A percentile compares a stretch with the other conserved stretches of the same genome.
Evolutionary conservation across 2,797 vertebrate species (phyloP).

Genomic region (Rhabdomys pumilio): DNA sequence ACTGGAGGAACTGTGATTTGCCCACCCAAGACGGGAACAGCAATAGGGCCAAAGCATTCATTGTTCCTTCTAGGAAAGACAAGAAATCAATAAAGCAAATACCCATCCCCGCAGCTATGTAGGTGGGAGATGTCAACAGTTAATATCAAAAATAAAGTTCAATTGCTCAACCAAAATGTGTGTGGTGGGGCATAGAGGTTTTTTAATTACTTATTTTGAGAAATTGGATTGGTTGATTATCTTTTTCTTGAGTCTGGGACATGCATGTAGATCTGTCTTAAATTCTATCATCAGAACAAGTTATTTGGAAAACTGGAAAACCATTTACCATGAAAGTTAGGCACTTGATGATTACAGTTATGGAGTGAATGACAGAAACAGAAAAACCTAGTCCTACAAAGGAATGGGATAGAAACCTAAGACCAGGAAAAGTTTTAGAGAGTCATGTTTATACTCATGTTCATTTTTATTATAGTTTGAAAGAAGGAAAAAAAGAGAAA

Average conservation of each 20-base stretch:
- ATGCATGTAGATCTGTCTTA: not conserved
- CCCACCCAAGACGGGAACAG: constrained; percentile 20
- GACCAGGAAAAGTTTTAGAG: not conserved
- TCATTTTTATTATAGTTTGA: constrained; percentile 63
- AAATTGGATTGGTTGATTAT: not conserved
- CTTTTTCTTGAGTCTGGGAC: not conserved
- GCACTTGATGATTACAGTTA: not conserved
- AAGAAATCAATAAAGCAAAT: constrained; percentile 66
- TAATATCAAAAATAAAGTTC: constrained; percentile 56
- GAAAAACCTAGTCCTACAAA: constrained; percentile 16
- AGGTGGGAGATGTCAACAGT: not conserved
- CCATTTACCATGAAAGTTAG: constrained; percentile 46
- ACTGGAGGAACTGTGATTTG: constrained; percentile 66
- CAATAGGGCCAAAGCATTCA: constrained; percentile 12
- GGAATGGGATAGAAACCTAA: not conserved
- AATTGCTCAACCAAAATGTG: constrained; percentile 6
- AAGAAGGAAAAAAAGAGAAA: not conserved
- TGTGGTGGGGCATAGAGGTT: not conserved
- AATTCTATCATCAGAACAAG: not conserved
- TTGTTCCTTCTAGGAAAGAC: constrained; percentile 10
- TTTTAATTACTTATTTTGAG: constrained; percentile 44
- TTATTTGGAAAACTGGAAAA: constrained; percentile 47
- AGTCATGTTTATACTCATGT: not conserved
- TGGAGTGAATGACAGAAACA: not conserved
- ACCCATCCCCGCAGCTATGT: not conserved